These are phyloP conservation scores for Hemistola chrysoprasaria DNA, from an alignment of 2,888 invertebrate genomes.

Conservation along the genomic window DNA sequence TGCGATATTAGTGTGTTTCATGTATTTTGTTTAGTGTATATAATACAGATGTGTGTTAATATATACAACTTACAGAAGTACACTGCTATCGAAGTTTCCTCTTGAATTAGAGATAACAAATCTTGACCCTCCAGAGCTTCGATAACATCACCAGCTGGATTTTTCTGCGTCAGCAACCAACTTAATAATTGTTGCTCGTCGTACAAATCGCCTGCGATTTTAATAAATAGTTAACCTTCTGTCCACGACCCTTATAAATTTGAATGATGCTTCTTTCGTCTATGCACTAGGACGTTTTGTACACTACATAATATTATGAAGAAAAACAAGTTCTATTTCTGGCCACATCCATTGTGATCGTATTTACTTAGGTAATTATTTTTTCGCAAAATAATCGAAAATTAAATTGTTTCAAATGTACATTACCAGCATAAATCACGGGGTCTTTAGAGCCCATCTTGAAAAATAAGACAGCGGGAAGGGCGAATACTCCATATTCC, in stretches of 20 bases:
- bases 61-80: constrained; percentile 93
- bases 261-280: too few relatives aligned
- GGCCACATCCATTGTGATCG: too few relatives aligned
- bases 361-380: too few relatives aligned
- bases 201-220: constrained; percentile 87
- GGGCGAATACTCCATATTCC: constrained; percentile 93
- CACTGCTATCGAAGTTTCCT: constrained; percentile 92
- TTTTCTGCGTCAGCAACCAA: constrained; percentile 95
- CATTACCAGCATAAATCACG: constrained; percentile 92
- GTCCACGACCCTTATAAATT: too few relatives aligned
- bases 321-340: too few relatives aligned
- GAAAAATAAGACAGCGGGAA: constrained; percentile 95
- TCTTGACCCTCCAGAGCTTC: constrained; percentile 93
- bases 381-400: too few relatives aligned
- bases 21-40: constrained; percentile 42
- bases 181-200: constrained; percentile 94
- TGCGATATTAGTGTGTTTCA: too few relatives aligned
- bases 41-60: constrained; percentile 12
- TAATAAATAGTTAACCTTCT: constrained; percentile 15
- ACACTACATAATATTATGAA: too few relatives aligned
- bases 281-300: too few relatives aligned
- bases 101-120: constrained; percentile 87
- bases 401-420: constrained; percentile 11
- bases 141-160: constrained; percentile 95
- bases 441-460: constrained; percentile 94